Evolutionary conservation across 2,797 vertebrate species (phyloP), one percentile per base, ranked within the genome.

Genomic region (Poeciliopsis presidionis): DNA sequence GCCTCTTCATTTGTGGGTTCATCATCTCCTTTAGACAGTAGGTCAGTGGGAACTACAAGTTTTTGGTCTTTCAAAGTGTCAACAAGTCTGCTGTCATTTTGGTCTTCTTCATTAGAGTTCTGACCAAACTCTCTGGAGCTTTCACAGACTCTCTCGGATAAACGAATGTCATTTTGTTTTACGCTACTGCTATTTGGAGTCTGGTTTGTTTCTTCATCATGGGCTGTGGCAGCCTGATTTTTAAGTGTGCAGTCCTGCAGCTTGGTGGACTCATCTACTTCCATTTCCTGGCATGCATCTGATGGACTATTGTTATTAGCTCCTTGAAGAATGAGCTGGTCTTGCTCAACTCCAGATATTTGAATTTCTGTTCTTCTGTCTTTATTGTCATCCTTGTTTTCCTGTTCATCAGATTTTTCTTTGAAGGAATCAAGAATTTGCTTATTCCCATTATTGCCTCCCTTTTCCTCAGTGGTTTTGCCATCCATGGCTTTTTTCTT

Each of bases 1-100:
- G 73, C 3, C 1, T 87, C 85, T 33, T 88, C 80, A 41, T 86
- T 83, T 43, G 5, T 25, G 2, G 20, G 11, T 7, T 9, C 5
- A 4, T 20, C 11, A 25, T 87, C 47, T 70, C 76, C 72, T 82
- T 84, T 65, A 16, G 55, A 46, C 16, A 7, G 53, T 2, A 47
- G 73, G 3, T 78, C 55, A 20, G 51, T 49, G 1, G 47, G 4
- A 20, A 59, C 70, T 74, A 81, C 46, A n/a, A 0, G 33, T 57
- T 65, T 70, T 30, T 70, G 73, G 3, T 53, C 71, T 78, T 30
- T 73, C 51, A 73, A 8, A 53, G 18, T 30, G 30, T 78, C 72
- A 14, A 46, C 14, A 4, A 14, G 45, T 71, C 25, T 43, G n/a
- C 46, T 18, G 20, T 41, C 36, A 46, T 13, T 16, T 4, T 67